Evolutionary conservation across 1,140 invertebrate species (phyloP).

Genomic region (Caenorhabditis brenneri): DNA sequence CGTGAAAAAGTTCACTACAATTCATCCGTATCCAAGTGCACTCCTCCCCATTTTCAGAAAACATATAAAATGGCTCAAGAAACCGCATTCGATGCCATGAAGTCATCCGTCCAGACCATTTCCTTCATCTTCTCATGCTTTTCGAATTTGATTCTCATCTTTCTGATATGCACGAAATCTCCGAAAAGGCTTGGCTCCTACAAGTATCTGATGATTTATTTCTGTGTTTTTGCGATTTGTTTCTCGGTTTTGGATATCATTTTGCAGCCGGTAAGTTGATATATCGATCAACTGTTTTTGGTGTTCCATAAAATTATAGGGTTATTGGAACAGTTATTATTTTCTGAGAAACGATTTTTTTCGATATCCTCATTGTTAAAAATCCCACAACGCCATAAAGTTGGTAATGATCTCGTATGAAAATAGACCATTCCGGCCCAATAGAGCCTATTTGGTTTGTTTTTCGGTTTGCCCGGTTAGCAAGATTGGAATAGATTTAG

Average conservation of each 20-base stretch:
- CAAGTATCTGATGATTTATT: conserved; percentile 24
- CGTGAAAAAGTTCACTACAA: background rate
- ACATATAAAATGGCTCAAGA: background rate
- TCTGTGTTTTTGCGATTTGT: conserved; percentile 10
- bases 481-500: no score
- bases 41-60: background rate
- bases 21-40: background rate
- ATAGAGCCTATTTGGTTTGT: no score
- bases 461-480: no score
- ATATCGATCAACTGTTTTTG: no score
- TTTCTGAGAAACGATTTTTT: no score
- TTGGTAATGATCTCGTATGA: no score
- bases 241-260: background rate
- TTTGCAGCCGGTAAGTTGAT: background rate
- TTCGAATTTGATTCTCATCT: background rate
- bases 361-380: no score
- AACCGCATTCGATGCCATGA: conserved; percentile 1
- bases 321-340: no score
- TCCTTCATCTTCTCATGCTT: background rate
- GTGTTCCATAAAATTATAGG: no score
- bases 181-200: background rate
- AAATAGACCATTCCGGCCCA: no score
- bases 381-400: no score
- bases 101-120: background rate
- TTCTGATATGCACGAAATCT: background rate